A percentile compares a stretch with the other conserved stretches of the same genome.
Conservation (phyloP, 2,888 invertebrate species). For the Drosophila vallismaia region DNA sequence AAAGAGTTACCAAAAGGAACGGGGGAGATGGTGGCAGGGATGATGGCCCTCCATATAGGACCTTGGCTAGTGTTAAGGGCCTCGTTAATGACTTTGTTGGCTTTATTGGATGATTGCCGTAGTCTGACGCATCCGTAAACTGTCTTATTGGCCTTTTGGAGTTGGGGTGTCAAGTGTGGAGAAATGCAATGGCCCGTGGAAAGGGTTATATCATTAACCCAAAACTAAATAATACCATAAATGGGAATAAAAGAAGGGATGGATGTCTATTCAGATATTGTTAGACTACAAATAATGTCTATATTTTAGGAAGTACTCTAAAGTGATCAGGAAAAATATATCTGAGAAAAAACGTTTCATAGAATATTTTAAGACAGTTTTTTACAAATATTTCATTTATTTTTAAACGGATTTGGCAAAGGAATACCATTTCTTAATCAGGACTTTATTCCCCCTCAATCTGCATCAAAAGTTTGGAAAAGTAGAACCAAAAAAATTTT, state of each 20-base stretch:
- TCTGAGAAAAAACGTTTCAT: no score
- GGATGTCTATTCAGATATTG: background rate
- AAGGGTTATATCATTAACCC: constrained; percentile 21
- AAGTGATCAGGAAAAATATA: no score
- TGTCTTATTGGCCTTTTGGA: constrained; percentile 23
- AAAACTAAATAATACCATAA: background rate
- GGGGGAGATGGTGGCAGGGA: background rate
- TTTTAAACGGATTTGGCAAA: no score
- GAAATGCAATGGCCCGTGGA: constrained; percentile 22
- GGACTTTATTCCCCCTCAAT: no score
- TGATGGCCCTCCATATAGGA: constrained; percentile 30
- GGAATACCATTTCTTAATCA: no score
- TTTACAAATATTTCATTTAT: no score
- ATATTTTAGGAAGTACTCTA: background rate
- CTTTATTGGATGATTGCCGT: constrained; percentile 63
- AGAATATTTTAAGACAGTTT: no score
- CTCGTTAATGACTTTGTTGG: constrained; percentile 69
- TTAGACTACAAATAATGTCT: background rate
- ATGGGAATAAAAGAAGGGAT: background rate
- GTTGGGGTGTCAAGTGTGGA: constrained; percentile 29
- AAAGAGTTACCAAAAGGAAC: background rate
- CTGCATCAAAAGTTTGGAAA: no score
- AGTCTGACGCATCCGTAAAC: constrained; percentile 31
- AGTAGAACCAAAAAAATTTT: no score
- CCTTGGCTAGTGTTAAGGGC: constrained; percentile 61